Percentiles rank a stretch among this genome's conserved stretches.
Conservation (phyloP, 2,888 invertebrate genomes). For the Leptinotarsa rubiginosa region DNA sequence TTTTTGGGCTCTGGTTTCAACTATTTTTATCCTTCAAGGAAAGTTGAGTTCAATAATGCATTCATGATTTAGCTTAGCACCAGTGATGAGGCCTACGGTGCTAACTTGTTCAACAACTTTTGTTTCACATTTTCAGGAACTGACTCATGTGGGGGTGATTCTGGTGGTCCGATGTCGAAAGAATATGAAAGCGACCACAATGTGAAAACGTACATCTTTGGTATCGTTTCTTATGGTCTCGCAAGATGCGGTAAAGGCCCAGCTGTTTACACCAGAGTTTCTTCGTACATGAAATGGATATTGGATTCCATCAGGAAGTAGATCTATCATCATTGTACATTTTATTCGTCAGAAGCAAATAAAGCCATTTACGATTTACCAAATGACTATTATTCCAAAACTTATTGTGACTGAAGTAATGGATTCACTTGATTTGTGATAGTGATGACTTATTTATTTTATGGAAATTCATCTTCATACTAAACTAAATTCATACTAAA, state of each 20-base stretch:
- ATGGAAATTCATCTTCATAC: too few species aligned
- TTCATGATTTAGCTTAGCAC: too few species aligned
- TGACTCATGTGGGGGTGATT: constrained; percentile 1
- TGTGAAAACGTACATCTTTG: background rate
- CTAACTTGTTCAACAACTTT: too few species aligned
- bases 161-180: constrained; percentile 1
- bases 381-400: too few species aligned
- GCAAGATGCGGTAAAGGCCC: background rate
- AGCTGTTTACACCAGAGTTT: constrained; percentile 9
- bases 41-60: too few species aligned
- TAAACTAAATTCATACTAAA: too few species aligned
- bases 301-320: background rate
- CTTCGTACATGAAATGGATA: background rate
- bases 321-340: background rate
- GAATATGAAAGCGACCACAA: background rate
- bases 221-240: background rate
- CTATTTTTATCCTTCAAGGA: too few species aligned
- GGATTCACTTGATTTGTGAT: too few species aligned
- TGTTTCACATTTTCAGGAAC: background rate
- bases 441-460: too few species aligned
- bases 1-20: too few species aligned
- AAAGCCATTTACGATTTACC: background rate
- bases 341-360: background rate
- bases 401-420: too few species aligned
- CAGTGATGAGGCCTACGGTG: too few species aligned